Conservation (phyloP, 2,888 invertebrate genomes). For the Ellobium chinense region DNA sequence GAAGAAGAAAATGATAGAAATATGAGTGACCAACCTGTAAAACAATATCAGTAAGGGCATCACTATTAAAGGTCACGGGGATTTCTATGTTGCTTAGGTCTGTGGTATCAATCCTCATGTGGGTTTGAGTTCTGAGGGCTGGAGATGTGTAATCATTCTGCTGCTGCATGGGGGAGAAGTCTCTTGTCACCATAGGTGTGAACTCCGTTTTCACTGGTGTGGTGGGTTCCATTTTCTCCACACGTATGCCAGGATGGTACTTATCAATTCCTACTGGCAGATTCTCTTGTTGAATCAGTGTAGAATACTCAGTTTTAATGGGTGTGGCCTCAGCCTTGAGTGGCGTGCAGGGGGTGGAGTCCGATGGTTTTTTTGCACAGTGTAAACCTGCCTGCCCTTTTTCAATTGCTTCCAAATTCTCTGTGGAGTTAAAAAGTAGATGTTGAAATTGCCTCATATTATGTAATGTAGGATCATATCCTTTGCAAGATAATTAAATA, state of each 20-base stretch:
- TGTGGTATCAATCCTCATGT: constrained; percentile 6
- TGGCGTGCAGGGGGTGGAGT: constrained; percentile 42
- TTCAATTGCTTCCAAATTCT: constrained; percentile 74
- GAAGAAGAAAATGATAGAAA: too few relatives aligned
- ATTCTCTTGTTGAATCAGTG: background rate
- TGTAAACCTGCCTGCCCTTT: constrained; percentile 69
- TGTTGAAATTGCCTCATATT: too few relatives aligned
- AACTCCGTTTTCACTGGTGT: constrained; percentile 6
- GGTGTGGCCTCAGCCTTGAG: constrained; percentile 45
- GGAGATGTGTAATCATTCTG: background rate
- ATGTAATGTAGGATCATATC: too few relatives aligned
- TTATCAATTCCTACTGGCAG: constrained; percentile 28
- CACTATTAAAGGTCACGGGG: constrained; percentile 16
- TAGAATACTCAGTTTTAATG: constrained; percentile 29
- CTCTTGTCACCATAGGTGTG: background rate
- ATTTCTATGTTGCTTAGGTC: constrained; percentile 13
- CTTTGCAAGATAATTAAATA: too few relatives aligned
- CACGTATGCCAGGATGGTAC: constrained; percentile 16
- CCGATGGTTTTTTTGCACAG: constrained; percentile 35
- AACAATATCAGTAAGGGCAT: constrained; percentile 49
- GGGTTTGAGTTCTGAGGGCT: constrained; percentile 12
- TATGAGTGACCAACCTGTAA: too few relatives aligned
- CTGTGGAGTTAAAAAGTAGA: constrained; percentile 52
- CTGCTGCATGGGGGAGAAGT: constrained; percentile 12
- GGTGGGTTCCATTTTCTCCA: constrained; percentile 2